These are phyloP conservation scores for Nestor notabilis DNA, from an alignment of 2,113 vertebrate species.

Conservation along the genomic window DNA sequence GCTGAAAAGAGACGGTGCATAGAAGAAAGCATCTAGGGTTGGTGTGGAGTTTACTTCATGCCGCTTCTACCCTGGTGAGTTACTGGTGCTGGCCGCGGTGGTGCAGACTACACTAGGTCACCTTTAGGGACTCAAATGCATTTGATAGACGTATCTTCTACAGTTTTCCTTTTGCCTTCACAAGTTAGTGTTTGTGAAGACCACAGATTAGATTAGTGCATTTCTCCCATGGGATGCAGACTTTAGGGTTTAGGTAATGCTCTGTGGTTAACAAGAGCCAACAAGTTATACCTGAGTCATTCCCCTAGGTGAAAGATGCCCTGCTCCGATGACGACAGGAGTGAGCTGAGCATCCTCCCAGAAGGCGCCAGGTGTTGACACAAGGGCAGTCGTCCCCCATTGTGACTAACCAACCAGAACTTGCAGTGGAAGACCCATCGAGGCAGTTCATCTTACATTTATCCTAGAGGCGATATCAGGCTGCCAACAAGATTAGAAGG, in stretches of 20 bases:
- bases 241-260: neutral
- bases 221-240: neutral
- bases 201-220: neutral
- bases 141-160: neutral
- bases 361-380: neutral
- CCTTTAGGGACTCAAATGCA: neutral
- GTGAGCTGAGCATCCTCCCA: neutral
- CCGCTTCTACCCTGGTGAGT: neutral
- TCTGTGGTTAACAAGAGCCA: constrained; percentile 28
- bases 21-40: neutral
- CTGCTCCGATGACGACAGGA: neutral
- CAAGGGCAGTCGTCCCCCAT: neutral
- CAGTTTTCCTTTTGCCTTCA: neutral
- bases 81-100: neutral
- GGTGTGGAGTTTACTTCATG: neutral
- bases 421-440: neutral
- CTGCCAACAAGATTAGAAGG: neutral
- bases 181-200: constrained; percentile 15
- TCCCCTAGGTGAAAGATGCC: neutral
- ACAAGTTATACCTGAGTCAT: constrained; percentile 39
- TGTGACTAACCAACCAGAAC: neutral
- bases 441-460: neutral
- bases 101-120: neutral
- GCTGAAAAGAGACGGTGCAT: neutral
- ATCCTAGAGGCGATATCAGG: neutral